Conservation (phyloP, 2,888 invertebrate species). For the Schrankia costaestrigalis region DNA sequence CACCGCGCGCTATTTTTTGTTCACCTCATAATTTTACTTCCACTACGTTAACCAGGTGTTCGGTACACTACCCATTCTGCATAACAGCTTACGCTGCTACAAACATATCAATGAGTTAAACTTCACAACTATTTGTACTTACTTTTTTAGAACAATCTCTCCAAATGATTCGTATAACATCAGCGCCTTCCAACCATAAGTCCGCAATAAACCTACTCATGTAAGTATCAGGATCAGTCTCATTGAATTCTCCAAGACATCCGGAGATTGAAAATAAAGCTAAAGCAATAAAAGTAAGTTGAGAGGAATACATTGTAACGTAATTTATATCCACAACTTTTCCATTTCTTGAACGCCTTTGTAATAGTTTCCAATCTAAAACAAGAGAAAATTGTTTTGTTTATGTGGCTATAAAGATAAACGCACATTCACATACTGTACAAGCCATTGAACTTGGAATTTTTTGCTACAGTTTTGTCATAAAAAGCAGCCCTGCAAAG, state of each 20-base stretch:
- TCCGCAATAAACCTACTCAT: slow-evolving; percentile 67
- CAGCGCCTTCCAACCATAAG: slow-evolving; percentile 72
- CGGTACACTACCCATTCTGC: no score
- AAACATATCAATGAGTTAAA: background rate
- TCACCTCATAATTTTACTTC: no score
- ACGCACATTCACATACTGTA: no score
- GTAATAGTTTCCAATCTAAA: slow-evolving; percentile 26
- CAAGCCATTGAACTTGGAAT: no score
- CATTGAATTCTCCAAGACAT: slow-evolving; percentile 46
- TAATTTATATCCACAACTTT: slow-evolving; percentile 44
- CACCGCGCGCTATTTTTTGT: no score
- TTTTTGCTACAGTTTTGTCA: no score
- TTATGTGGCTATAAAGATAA: no score
- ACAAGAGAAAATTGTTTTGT: slow-evolving; percentile 7
- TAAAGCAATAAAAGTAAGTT: slow-evolving; percentile 38
- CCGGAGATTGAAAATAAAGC: slow-evolving; percentile 37
- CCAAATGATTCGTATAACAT: slow-evolving; percentile 70
- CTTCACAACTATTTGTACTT: slow-evolving; percentile 17
- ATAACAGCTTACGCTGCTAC: no score
- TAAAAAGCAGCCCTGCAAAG: no score
- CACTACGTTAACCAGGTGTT: no score
- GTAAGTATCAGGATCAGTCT: slow-evolving; percentile 55
- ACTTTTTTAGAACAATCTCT: slow-evolving; percentile 75
- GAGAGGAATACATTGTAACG: slow-evolving; percentile 43
- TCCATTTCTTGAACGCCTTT: slow-evolving; percentile 44